Base-by-base conservation (phyloP, 2,113 vertebrate species). In the Mohoua ochrocephala region DNA sequence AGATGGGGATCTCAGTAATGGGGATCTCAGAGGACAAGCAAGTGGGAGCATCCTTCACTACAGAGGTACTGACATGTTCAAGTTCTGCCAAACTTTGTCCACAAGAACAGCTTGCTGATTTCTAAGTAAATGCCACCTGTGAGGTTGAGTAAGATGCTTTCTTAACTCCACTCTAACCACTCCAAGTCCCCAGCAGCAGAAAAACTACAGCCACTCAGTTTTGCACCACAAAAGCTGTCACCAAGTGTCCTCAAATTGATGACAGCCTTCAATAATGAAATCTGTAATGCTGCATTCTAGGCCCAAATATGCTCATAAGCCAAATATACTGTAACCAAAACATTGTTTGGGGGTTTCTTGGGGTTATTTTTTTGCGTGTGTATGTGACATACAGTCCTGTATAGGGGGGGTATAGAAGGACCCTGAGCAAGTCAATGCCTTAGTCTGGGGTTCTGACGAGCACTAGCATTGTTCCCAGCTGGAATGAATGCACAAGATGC, bases 291-390 rank as follows among this genome's bases (percentile, higher is more conserved):
- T 57, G n/a, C 28, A 44, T 4, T 67, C 35, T 30, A 52, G 60
- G 61, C 11, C 2, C 4, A 28, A 68, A 76, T 42, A 69, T 27
- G 10, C 15, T 69, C 47, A 42, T 71, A 60, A 57, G 12, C 15
- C 56, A 63, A 71, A 83, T 28, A n/a, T 6, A 39, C 8, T 77
- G 74, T 33, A 87, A 90, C 3, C 1, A 60, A 78, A 89, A 74
- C 15, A 30, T 13, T 42, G 12, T 42, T 56, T 22, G 15, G 26
- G 13, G 7, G 2, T 27, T 54, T 74, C 22, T 26, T 59, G 10
- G 30, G 3, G 2, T 8, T 14, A 1, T 39, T 47, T 39, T 52
- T 69, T 61, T 7, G 19, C 3, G 1, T 16, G 5, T 54, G 3
- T 35, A 8, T 41, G 30, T 54, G 59, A 44, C 8, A 6, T 27